Conservation (phyloP, 2,888 invertebrate species). For the Luffia ferchaultella region DNA sequence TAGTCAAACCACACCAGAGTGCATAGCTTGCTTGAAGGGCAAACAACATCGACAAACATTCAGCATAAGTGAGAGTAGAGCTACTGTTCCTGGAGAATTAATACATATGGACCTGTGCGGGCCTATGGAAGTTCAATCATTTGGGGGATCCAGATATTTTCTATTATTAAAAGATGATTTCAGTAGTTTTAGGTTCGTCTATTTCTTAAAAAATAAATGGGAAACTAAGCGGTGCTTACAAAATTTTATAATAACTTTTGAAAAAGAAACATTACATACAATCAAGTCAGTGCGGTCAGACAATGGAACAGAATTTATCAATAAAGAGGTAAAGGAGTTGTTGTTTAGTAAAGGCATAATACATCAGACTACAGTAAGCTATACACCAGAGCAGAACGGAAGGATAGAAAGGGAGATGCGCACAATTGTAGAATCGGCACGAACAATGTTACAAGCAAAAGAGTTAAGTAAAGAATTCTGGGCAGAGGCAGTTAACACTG, state of each 20-base stretch:
- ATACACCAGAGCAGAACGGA: conserved; percentile 15
- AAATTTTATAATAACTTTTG: too few species aligned
- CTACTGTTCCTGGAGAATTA: neutral
- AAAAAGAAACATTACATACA: neutral
- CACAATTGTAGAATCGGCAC: conserved; percentile 12
- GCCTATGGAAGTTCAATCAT: too few species aligned
- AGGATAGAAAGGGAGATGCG: conserved; percentile 14
- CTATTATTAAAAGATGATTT: too few species aligned
- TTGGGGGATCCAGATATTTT: too few species aligned
- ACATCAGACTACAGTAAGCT: conserved; percentile 11
- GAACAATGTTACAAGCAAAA: conserved; percentile 12
- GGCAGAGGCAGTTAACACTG: conserved; percentile 10
- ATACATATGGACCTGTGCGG: neutral
- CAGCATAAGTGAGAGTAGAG: neutral
- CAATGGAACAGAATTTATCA: conserved; percentile 7
- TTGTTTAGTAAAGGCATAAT: conserved; percentile 5
- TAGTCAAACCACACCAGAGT: neutral
- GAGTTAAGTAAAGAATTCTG: conserved; percentile 9
- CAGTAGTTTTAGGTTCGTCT: neutral
- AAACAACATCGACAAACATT: neutral
- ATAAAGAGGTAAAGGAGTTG: conserved; percentile 7
- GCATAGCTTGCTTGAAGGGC: neutral
- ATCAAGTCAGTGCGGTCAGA: too few species aligned
- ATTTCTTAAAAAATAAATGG: neutral
- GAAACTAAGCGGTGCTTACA: too few species aligned